A percentile compares a stretch with the other conserved stretches of the same genome.
Evolutionary conservation across 23 tunicate genomes (phyloP).

Genomic region (Botrylloides violaceus): DNA sequence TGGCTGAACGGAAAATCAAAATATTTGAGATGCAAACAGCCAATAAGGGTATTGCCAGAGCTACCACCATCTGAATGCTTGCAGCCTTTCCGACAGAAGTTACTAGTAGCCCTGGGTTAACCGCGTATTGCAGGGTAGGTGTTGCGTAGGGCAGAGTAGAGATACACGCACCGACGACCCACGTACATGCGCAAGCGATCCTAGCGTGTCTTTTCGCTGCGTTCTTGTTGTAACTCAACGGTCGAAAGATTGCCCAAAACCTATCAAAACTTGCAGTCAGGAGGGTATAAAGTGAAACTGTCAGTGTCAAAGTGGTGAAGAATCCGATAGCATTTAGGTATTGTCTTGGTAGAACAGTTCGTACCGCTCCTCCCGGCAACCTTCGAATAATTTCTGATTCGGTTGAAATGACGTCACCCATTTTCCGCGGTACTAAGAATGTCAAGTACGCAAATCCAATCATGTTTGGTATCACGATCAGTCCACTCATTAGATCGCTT

Average conservation of each 20-base stretch:
- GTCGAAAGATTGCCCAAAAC: constrained; percentile 29
- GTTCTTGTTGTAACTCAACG: constrained; percentile 27
- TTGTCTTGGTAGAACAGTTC: background rate
- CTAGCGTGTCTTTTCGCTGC: constrained; percentile 18
- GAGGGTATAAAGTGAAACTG: constrained; percentile 38
- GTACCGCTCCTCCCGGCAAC: background rate
- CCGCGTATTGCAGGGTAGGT: constrained; percentile 9
- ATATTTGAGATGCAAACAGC: constrained; percentile 31
- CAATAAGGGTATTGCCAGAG: constrained; percentile 32
- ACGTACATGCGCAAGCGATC: constrained; percentile 13
- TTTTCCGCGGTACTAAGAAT: background rate
- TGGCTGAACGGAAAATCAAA: constrained; percentile 16
- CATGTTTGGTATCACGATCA: constrained; percentile 9
- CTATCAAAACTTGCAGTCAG: constrained; percentile 41
- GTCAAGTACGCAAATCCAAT: background rate
- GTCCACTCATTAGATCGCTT: constrained; percentile 4
- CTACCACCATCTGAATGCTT: constrained; percentile 9
- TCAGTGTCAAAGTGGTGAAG: constrained; percentile 35
- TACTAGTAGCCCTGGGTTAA: constrained; percentile 20
- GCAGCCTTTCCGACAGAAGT: constrained; percentile 11
- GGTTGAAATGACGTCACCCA: background rate
- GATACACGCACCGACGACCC: constrained; percentile 25
- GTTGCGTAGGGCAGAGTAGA: constrained; percentile 26
- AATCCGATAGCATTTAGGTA: constrained; percentile 48
- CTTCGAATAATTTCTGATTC: background rate